Percentiles rank a stretch among this genome's conserved stretches.
Conservation (phyloP, 1,140 invertebrate species). For the Aphaenogaster floridana region DNA sequence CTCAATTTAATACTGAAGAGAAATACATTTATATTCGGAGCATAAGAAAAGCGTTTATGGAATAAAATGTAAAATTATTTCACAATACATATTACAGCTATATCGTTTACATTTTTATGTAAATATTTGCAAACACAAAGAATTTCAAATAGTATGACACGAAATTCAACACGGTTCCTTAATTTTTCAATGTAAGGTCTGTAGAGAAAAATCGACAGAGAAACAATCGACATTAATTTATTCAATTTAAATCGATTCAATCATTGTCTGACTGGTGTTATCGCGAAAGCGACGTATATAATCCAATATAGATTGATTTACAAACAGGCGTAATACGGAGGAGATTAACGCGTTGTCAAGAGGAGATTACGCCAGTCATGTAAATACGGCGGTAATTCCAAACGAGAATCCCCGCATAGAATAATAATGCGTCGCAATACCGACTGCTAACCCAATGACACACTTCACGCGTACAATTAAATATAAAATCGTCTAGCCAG, state of each 20-base stretch:
- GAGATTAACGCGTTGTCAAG: constrained; percentile 44
- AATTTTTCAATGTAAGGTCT: neutral
- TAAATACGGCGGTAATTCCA: constrained; percentile 42
- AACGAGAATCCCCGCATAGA: constrained; percentile 23
- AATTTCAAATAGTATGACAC: neutral
- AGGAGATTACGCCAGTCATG: constrained; percentile 51
- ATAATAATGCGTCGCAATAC: constrained; percentile 41
- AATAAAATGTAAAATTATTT: constrained; percentile 27
- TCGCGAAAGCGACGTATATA: neutral
- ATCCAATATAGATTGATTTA: constrained; percentile 46
- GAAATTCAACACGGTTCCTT: neutral
- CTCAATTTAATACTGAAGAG: neutral
- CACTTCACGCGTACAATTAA: constrained; percentile 51
- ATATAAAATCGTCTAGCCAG: constrained; percentile 44
- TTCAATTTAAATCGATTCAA: constrained; percentile 39
- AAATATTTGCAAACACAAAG: neutral
- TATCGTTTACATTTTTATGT: neutral
- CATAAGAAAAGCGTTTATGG: neutral
- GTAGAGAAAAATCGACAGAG: neutral
- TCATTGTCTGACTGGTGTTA: neutral
- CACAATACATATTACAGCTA: neutral
- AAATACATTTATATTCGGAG: neutral
- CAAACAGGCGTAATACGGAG: constrained; percentile 32
- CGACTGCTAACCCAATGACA: constrained; percentile 44
- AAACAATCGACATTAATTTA: constrained; percentile 12